Evolutionary conservation across 2,113 vertebrate species (phyloP).

Genomic region (Petrocephalus zakoni): DNA sequence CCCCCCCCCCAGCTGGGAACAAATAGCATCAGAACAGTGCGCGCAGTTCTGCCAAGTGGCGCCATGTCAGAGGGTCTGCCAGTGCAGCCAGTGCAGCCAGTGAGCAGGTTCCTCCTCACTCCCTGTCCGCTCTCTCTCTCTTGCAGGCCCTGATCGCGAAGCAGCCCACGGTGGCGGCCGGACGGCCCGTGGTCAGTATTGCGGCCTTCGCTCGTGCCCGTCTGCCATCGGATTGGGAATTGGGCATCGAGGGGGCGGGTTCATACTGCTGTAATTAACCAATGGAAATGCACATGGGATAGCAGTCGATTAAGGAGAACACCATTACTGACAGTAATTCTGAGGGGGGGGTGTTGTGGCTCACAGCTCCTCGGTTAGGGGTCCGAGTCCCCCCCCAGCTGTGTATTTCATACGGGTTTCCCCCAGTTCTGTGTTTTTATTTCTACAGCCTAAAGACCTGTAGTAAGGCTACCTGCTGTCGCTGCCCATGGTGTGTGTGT

Average conservation of each 20-base stretch:
- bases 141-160: conserved; percentile 87
- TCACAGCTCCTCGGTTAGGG: not conserved
- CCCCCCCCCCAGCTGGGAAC: not conserved
- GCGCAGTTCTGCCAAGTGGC: not conserved
- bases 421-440: not conserved
- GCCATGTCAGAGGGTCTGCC: not conserved
- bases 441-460: too few species aligned
- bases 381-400: not conserved
- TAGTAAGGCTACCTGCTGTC: too few species aligned
- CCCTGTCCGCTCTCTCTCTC: conserved; percentile 17
- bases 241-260: not conserved
- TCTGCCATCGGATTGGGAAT: not conserved
- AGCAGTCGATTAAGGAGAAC: not conserved
- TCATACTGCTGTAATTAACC: not conserved
- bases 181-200: conserved; percentile 87
- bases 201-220: not conserved
- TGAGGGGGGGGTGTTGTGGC: not conserved
- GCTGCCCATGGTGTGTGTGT: not conserved
- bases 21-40: not conserved
- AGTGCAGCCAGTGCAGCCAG: not conserved
- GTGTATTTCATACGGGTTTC: not conserved
- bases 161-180: conserved; percentile 82
- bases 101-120: not conserved
- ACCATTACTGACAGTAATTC: not conserved
- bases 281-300: not conserved